Evolutionary conservation across 2,888 invertebrate genomes (phyloP).

Genomic region (Periphyllus acericola): DNA sequence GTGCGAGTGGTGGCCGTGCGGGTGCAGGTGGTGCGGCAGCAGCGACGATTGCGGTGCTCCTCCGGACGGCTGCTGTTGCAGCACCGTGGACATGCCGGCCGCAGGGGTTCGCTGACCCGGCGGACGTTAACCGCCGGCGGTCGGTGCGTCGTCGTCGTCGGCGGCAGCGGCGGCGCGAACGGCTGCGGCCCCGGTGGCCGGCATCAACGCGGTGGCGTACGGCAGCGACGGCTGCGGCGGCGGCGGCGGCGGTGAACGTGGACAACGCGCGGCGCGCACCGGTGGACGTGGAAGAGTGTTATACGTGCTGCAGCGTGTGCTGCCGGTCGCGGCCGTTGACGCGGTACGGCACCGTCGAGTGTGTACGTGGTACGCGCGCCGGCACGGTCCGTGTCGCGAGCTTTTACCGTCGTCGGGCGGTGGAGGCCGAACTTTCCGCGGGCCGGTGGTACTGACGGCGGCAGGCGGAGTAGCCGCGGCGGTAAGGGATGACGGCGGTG

Average conservation of each 20-base stretch:
- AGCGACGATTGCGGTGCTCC: slow-evolving; percentile 60
- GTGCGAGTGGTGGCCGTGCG: slow-evolving; percentile 65
- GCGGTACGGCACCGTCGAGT: slow-evolving; percentile 17
- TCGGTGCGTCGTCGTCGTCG: neutral
- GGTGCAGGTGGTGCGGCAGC: slow-evolving; percentile 65
- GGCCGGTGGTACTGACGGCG: neutral
- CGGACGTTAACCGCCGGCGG: neutral
- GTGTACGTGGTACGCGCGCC: neutral
- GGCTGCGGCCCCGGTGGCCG: neutral
- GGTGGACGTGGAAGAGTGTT: too few species aligned
- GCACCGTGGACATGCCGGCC: slow-evolving; percentile 64
- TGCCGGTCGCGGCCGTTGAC: neutral
- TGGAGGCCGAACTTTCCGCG: slow-evolving; percentile 22
- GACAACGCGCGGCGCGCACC: neutral
- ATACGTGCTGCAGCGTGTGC: neutral
- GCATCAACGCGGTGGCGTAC: neutral
- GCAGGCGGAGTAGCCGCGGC: neutral
- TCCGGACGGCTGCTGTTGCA: slow-evolving; percentile 63
- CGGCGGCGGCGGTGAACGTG: slow-evolving; percentile 13
- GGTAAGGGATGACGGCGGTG: neutral
- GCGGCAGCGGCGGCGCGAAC: neutral
- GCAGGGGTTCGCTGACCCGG: neutral
- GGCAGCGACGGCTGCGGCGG: neutral
- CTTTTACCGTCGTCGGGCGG: slow-evolving; percentile 44
- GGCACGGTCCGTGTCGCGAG: slow-evolving; percentile 1